These are phyloP conservation scores for Neuroscelio doddi DNA, from an alignment of 2,888 invertebrate genomes.

Conservation along the genomic window DNA sequence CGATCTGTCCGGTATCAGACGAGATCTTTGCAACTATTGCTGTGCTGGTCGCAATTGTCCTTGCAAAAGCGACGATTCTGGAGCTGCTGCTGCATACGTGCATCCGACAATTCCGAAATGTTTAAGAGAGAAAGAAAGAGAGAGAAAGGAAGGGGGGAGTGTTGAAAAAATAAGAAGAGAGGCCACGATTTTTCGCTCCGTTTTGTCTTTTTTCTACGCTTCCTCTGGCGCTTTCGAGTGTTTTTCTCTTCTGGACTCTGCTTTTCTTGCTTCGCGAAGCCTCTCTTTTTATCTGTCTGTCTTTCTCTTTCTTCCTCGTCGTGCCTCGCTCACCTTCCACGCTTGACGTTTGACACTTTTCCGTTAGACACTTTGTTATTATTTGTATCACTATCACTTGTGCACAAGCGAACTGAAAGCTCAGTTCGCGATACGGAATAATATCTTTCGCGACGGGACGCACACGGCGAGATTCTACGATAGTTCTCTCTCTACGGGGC, in stretches of 20 bases:
- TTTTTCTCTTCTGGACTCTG: background rate
- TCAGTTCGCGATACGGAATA: background rate
- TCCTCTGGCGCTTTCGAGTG: background rate
- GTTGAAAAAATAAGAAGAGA: background rate
- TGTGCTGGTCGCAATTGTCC: too few relatives aligned
- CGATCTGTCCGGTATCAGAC: too few relatives aligned
- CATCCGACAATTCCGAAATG: too few relatives aligned
- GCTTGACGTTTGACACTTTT: background rate
- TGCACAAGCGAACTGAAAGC: background rate
- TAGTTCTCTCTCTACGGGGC: slow-evolving; percentile 27
- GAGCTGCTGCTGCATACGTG: too few relatives aligned
- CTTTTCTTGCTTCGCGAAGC: too few relatives aligned
- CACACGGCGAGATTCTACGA: background rate
- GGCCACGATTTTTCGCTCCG: background rate
- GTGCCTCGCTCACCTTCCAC: background rate
- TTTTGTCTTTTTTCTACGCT: background rate
- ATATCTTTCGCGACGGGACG: background rate
- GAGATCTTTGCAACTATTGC: too few relatives aligned
- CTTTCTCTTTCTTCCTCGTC: too few relatives aligned
- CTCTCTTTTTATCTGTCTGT: too few relatives aligned
- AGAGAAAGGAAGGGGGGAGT: background rate
- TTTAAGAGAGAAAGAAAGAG: background rate
- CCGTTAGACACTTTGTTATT: background rate
- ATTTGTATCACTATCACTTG: background rate
- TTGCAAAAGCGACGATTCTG: too few relatives aligned